Evolutionary conservation across 2,797 vertebrate genomes (phyloP).

Genomic region (Coregonus suidteri): DNA sequence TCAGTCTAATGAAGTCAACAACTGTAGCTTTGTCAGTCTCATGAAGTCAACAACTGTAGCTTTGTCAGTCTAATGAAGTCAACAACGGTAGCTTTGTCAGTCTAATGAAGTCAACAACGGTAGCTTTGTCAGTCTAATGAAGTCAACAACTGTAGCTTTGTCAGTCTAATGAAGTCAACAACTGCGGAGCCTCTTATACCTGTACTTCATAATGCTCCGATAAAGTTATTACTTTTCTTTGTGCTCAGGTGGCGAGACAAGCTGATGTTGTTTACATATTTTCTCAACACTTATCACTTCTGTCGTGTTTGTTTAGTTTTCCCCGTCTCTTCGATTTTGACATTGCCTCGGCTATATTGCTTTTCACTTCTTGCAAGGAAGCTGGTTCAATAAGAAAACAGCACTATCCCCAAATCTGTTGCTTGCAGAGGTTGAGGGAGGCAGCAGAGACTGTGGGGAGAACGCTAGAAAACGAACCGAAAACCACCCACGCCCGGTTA

Average conservation of each 20-base stretch:
- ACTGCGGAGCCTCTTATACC: constrained; percentile 14
- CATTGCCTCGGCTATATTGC: constrained; percentile 76
- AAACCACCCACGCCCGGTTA: constrained; percentile 87
- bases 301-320: constrained; percentile 79
- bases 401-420: constrained; percentile 86
- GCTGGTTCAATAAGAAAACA: constrained; percentile 90
- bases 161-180: constrained; percentile 21
- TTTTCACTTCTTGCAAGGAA: constrained; percentile 87
- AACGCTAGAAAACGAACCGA: constrained; percentile 49
- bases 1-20: too few species aligned
- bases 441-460: constrained; percentile 75
- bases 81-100: too few species aligned
- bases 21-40: too few species aligned
- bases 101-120: too few species aligned
- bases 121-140: too few species aligned
- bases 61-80: too few species aligned
- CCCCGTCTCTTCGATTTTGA: constrained; percentile 76
- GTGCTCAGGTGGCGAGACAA: constrained; percentile 69
- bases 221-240: constrained; percentile 71
- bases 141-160: too few species aligned
- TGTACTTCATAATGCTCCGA: constrained; percentile 65
- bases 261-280: constrained; percentile 76
- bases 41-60: too few species aligned
- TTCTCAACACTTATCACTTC: constrained; percentile 82
- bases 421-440: constrained; percentile 71